Evolutionary conservation across 2,888 invertebrate genomes (phyloP), one percentile per base, ranked within the genome.

Genomic region (Adineta ricciae): DNA sequence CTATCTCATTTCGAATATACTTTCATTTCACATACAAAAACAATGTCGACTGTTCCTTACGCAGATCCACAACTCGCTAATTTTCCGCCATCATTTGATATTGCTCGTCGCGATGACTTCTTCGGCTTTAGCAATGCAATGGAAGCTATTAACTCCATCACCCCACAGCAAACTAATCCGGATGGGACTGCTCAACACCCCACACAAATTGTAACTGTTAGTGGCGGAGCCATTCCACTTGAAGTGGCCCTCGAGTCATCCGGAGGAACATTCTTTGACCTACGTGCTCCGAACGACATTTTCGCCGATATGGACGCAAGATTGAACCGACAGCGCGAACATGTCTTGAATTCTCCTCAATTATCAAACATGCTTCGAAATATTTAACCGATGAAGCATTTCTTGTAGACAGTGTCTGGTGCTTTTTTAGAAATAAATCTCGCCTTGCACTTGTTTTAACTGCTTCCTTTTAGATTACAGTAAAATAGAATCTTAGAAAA

Each of bases 1-100:
- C 4, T 36, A 64, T 14, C 19, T 19, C 64, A 64, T 36, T 64
- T 32, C 19, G 19, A 3, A 27, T 5, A 36, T 19, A 5, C 1
- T 64, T 64, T 64, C 32, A 16, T 27, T 64, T 64, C 32, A 19
- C 16, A 19, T 64, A 64, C 32, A 19, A 16, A 32, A 64, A 32
- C 1, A 32, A 64, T 64, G 64, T 8, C 64, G 4, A 64, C 64
- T 64, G 64, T 64, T 36, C 64, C 64, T 4, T 64, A 64, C 16
- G 32, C 64, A 32, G 32, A 64, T 64, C 27, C 64, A 14, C 0
- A n/a, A 27, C 1, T 64, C 16, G 16, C 36, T 3, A 36, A 64
- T 64, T 64, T 64, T 32, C 38, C 78, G 7, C n/a, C 78, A 41
- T 78, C 78, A 41, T 78, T 78, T n/a, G 78, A 78, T 78, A n/a